Evolutionary conservation across 2,888 invertebrate species (phyloP).

Genomic region (Zootermopsis nevadensis): DNA sequence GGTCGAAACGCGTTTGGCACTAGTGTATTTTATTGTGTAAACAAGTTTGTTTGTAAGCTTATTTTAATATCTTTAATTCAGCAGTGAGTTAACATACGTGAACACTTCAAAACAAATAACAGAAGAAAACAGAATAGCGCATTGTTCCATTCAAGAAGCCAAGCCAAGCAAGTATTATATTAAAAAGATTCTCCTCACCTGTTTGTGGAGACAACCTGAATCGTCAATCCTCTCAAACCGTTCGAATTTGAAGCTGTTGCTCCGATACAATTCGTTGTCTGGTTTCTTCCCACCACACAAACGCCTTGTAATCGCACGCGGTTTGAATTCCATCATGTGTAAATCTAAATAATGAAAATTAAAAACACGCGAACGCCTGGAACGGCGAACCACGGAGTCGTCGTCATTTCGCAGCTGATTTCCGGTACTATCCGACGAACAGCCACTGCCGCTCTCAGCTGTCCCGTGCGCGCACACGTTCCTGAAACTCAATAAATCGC

Average conservation of each 20-base stretch:
- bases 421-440: constrained; percentile 15
- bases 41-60: too few relatives aligned
- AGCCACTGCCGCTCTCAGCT: constrained; percentile 43
- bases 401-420: constrained; percentile 52
- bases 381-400: constrained; percentile 50
- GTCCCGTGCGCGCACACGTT: constrained; percentile 51
- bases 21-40: too few relatives aligned
- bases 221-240: constrained; percentile 79
- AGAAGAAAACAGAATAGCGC: too few relatives aligned
- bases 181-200: constrained; percentile 58
- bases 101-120: too few relatives aligned
- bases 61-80: too few relatives aligned
- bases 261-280: constrained; percentile 87
- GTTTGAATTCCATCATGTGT: constrained; percentile 60
- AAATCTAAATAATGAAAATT: constrained; percentile 53
- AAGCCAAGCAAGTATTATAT: neutral
- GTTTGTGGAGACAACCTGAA: constrained; percentile 64
- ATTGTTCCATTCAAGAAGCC: too few relatives aligned
- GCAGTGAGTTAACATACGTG: too few relatives aligned
- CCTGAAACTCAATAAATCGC: constrained; percentile 53
- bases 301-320: constrained; percentile 73
- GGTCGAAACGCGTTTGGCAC: too few relatives aligned
- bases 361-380: constrained; percentile 52
- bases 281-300: constrained; percentile 61
- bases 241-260: constrained; percentile 90